Base-by-base conservation (phyloP, 1,140 invertebrate species). In the Orchestia grillus region DNA sequence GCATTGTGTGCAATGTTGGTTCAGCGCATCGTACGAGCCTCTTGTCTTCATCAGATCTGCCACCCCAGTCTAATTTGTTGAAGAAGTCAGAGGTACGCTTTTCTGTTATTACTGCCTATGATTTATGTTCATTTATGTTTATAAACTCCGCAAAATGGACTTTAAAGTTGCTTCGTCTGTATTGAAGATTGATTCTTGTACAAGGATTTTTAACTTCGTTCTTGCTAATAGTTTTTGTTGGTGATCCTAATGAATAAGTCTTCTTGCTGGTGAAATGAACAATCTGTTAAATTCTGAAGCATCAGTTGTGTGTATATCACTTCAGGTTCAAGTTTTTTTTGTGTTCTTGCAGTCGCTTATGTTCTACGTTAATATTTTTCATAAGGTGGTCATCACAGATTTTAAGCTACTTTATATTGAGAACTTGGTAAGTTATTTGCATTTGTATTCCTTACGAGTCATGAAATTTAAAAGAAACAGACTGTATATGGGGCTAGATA, bases 1-100 rank as follows among this genome's bases (percentile, higher is more conserved):
- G 92, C 44, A 45, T 94, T 40, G 92, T 94, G 3, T 45, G 92
- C n/a, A 94, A 94, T 45, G 92, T 94, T 44, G 92, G 92, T n/a
- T 44, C 92, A 23, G 92, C 92, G 6, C 92, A 94, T 47, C 44
- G 92, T 40, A 94, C 92, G 11, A 45, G 43, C 44, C 43, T 94
- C 43, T n/a, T 94, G 92, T 40, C 92, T 47, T 94, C 92, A 45
- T 44, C 92, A n/a, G 92, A 94, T 45, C 43, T 94, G 40, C 92
- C 11, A n/a, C 36, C n/a, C 36, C 41, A 41, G 23, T 19, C 8
- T 15, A 41, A 42, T 42, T 41, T 90, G 4, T 44, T 90, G n/a
- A 8, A 15, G 87, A 90, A 90, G 28, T 90, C 88, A 41, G 43
- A 90, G 88, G 88, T 90, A 42, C 15, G 88, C 43, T 90, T 90